Evolutionary conservation across 2,113 vertebrate species (phyloP).

Genomic region (Damaliscus lunatus): DNA sequence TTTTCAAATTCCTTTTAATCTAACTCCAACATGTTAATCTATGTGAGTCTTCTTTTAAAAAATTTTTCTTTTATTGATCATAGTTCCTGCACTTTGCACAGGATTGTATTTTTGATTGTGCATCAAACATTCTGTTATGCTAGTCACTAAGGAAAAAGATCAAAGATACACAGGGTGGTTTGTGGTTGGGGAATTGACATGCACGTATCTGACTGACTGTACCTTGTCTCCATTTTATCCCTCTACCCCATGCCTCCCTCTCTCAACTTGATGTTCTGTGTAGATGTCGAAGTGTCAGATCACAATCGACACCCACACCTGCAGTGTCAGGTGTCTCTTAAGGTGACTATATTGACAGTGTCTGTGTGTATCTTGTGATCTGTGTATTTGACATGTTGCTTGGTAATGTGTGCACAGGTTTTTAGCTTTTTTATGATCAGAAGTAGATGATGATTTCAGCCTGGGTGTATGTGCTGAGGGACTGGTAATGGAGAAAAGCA

Average conservation of each 20-base stretch:
- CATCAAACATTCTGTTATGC: fast-evolving
- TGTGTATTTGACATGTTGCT: not conserved
- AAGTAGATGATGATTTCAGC: not conserved
- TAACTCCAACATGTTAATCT: not conserved
- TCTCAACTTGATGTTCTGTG: not conserved
- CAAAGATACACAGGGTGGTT: not conserved
- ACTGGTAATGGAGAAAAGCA: not conserved
- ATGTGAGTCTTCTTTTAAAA: not conserved
- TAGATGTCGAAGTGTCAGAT: not conserved
- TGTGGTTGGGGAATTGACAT: not conserved
- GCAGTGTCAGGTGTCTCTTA: not conserved
- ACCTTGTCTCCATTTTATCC: not conserved
- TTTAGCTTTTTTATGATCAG: not conserved
- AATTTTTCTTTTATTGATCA: not conserved
- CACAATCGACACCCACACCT: not conserved
- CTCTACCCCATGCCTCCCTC: not conserved
- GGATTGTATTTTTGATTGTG: not conserved
- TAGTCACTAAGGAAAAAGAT: not conserved
- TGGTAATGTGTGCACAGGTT: not conserved
- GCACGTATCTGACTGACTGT: not conserved
- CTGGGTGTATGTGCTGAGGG: not conserved
- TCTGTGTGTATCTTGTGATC: not conserved
- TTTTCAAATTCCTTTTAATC: not conserved
- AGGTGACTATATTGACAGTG: not conserved
- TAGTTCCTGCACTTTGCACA: not conserved